phyloP scores from a whole-genome alignment of 2,113 vertebrate species.

The Penelope pileata region DNA sequence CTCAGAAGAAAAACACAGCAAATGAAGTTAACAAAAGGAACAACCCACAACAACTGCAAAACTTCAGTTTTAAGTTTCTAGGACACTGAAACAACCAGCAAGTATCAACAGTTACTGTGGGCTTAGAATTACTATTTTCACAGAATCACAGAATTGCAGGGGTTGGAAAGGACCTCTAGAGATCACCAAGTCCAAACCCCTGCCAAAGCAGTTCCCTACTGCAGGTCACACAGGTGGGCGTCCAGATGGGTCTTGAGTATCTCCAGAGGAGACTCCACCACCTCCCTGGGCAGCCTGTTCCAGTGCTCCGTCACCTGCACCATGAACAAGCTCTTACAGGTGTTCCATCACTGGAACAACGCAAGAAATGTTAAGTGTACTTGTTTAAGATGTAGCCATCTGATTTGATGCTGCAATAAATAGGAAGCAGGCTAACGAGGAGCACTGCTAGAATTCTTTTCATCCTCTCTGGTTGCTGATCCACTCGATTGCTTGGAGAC shows the following conservation, averaged over 20 bases:
- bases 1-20: not conserved
- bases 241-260: too few relatives aligned
- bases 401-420: not conserved
- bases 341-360: not conserved
- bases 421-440: not conserved
- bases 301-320: too few relatives aligned
- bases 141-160: too few relatives aligned
- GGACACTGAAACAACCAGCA: not conserved
- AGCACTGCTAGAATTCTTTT: not conserved
- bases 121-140: not conserved
- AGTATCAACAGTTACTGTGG: not conserved
- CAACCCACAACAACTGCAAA: not conserved
- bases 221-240: too few relatives aligned
- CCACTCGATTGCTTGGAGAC: not conserved
- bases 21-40: not conserved
- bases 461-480: not conserved
- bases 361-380: not conserved
- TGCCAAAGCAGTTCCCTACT: too few relatives aligned
- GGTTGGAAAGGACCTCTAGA: too few relatives aligned
- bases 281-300: too few relatives aligned
- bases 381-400: not conserved
- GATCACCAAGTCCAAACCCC: too few relatives aligned
- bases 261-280: too few relatives aligned
- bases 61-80: not conserved
- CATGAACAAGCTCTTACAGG: too few relatives aligned